Base-by-base conservation (phyloP, 2,797 vertebrate species). In the Hyperoplus immaculatus region DNA sequence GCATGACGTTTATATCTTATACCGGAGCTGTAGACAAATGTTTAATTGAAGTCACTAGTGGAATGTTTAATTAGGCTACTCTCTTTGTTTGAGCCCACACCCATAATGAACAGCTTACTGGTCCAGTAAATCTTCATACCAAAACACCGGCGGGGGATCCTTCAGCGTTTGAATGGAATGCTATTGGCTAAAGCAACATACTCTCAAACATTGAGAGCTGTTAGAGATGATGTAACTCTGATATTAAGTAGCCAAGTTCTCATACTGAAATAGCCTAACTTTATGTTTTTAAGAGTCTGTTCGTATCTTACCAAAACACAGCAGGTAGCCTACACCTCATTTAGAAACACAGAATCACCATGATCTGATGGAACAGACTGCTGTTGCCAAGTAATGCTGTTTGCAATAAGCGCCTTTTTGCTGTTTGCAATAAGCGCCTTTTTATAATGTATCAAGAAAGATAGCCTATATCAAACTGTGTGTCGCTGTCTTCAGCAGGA, bases 71-170 rank as follows among this genome's bases (percentile, higher is more conserved):
- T 51, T 45, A 2, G 29, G 29, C 29, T 29, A 29, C 1, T 15
- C 1, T 50, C 0, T 67, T 15, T 29, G 13, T 41, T 49, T 57
- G 36, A 64, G 72, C 57, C 41, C 62, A 80, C 84, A 81, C 72
- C 70, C 65, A 78, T 51, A 1, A 1, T 0, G 16, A 55, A 47
- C 39, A 70, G 10, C 58, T 38, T 21, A 36, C 8, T 45, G 4
- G 4, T 75, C 55, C 45, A 86, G 56, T 42, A 84, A 72, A 59
- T 72, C 13, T 18, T 18, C 41, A 42, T 55, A 11, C 1, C 4
- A 16, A 9, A 16, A 9, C 4, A 21, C 46, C 45, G 21, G 1
- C 29, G 29, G 10, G 8, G 2, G 0, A 10, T 9, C 7, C 14
- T 38, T 21, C 0, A 61, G 7, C 45, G 42, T 77, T n/a, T 78